Percentiles rank a stretch among this genome's conserved stretches.
Conservation (phyloP, 2,113 vertebrate species). For the Mirounga angustirostris region DNA sequence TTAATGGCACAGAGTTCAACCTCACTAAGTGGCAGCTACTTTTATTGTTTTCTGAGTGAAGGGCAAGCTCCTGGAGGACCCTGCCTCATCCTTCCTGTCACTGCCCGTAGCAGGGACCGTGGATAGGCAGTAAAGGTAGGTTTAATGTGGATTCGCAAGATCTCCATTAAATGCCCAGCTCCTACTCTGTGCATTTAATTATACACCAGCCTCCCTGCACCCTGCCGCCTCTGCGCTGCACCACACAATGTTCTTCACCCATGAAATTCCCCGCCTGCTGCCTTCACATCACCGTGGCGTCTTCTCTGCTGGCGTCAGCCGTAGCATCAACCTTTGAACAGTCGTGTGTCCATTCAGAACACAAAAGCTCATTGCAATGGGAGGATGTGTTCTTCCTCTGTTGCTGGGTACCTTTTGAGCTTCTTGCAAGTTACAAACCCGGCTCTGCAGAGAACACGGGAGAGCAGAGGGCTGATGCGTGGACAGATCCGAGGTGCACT, state of each 20-base stretch:
- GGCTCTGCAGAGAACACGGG: neutral
- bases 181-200: neutral
- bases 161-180: neutral
- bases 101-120: neutral
- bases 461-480: neutral
- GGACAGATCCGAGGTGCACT: neutral
- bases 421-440: neutral
- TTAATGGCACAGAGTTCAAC: neutral
- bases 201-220: neutral
- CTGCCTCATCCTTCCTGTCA: neutral
- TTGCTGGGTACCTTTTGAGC: neutral
- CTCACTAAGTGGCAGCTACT: neutral
- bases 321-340: neutral
- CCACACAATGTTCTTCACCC: neutral
- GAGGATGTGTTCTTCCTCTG: neutral
- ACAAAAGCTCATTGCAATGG: neutral
- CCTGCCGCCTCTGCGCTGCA: fast-evolving
- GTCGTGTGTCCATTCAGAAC: no score
- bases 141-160: neutral
- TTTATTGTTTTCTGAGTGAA: neutral
- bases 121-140: neutral
- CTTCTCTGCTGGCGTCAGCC: neutral
- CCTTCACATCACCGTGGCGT: neutral
- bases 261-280: neutral
- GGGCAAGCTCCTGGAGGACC: neutral